Evolutionary conservation across 2,113 vertebrate species (phyloP), one percentile per base, ranked within the genome.

Genomic region (Alligator mississippiensis): DNA sequence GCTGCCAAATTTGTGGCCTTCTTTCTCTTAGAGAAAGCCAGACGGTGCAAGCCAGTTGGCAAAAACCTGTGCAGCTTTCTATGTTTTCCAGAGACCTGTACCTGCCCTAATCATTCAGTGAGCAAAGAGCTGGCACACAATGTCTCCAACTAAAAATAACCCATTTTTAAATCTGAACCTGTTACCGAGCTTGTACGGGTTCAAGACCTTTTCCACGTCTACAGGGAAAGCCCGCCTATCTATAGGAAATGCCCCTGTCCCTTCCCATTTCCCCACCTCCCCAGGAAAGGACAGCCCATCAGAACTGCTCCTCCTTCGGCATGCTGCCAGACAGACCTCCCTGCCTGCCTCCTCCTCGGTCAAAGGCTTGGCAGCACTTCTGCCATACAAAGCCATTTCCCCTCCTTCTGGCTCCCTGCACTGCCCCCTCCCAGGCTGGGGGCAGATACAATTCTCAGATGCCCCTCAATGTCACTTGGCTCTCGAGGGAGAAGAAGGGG

Each of bases 1-100:
- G 62, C 82, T 77, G 60, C 28, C 93, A 93, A 77, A 87, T 89
- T 77, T 61, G 0, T 92, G 91, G 84, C 94, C 62, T 11, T 47
- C 47, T 8, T 0, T 13, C 88, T 57, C 85, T 55, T 47, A 47
- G 47, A 47, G 47, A 47, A 47, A 47, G 47, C 47, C 47, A 47
- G 47, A 47, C 47, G 9, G 2, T 9, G 47, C 47, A 47, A 9
- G 47, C 47, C 47, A 47, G 47, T 47, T 47, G 47, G 47, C 47
- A 47, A 47, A 47, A 47, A 7, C 2, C 47, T 47, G 47, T 9
- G 9, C 47, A 47, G 47, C 47, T 47, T 47, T 47, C 47, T 47
- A 47, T 93, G 91, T 94, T 93, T 94, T 54, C 28, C 15, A 14
- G 89, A 47, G 93, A 95, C 93, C 94, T 95, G 93, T 94, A 95